phyloP scores from a whole-genome alignment of 1,140 invertebrate genomes.

The Drosophila repletoides region DNA sequence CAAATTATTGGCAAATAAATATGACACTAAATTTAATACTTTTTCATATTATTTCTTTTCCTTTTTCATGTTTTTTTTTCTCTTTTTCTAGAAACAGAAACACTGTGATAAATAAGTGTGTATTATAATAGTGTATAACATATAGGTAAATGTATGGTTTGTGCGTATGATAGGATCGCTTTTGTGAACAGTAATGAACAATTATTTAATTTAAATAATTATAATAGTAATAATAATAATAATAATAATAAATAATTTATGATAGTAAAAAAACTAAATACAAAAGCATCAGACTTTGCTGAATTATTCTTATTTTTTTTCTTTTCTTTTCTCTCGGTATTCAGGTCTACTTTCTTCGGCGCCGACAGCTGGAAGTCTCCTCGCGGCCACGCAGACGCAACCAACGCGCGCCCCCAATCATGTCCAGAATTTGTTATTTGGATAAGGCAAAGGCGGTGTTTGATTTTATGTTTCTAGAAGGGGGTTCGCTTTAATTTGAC shows the following conservation, averaged over 20 bases:
- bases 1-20: slow-evolving; percentile 50
- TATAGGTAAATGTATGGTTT: slow-evolving; percentile 37
- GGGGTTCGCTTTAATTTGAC: no score
- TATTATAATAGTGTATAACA: slow-evolving; percentile 22
- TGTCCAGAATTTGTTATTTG: slow-evolving; percentile 49
- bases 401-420: slow-evolving; percentile 77
- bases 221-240: slow-evolving; percentile 55
- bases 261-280: slow-evolving; percentile 67
- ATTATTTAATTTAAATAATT: slow-evolving; percentile 51
- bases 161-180: slow-evolving; percentile 22
- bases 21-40: slow-evolving; percentile 82
- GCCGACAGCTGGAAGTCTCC: slow-evolving; percentile 82
- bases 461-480: not conserved
- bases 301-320: not conserved
- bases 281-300: slow-evolving; percentile 38
- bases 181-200: slow-evolving; percentile 61
- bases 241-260: slow-evolving; percentile 67
- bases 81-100: slow-evolving; percentile 24
- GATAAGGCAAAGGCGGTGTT: slow-evolving; percentile 68
- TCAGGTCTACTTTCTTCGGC: slow-evolving; percentile 68
- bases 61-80: slow-evolving; percentile 34
- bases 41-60: slow-evolving; percentile 53
- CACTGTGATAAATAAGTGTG: slow-evolving; percentile 53
- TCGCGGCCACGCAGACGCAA: slow-evolving; percentile 78
- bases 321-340: not conserved